These are phyloP conservation scores for Spialia ferax DNA, from an alignment of 2,888 invertebrate species.

Conservation along the genomic window DNA sequence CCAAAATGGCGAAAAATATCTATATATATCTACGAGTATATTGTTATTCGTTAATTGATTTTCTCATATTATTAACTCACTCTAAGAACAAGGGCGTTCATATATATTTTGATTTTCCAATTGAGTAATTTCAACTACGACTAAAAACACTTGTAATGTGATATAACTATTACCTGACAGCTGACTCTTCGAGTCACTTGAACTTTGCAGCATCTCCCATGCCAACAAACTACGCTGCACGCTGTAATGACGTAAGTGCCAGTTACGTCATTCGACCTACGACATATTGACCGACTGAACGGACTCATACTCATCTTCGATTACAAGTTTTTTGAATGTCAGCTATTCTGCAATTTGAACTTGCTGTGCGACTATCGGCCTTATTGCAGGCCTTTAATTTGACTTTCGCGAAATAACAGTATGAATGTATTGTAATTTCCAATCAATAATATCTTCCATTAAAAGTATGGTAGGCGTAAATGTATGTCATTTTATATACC, in stretches of 20 bases:
- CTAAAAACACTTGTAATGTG: neutral
- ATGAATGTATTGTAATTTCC: neutral
- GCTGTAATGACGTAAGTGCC: slow-evolving; percentile 27
- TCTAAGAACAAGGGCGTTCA: no score
- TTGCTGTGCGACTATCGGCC: neutral
- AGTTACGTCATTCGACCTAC: slow-evolving; percentile 55
- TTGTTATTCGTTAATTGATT: no score
- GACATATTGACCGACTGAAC: slow-evolving; percentile 50
- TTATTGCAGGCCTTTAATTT: neutral
- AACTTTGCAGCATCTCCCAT: slow-evolving; percentile 10
- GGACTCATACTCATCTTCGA: slow-evolving; percentile 41
- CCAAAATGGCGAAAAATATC: no score
- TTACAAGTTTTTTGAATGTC: slow-evolving; percentile 34
- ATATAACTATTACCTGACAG: neutral
- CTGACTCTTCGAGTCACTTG: slow-evolving; percentile 14
- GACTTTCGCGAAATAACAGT: neutral
- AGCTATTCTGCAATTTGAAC: slow-evolving; percentile 15
- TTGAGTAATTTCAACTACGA: neutral
- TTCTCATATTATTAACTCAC: no score
- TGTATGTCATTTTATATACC: neutral
- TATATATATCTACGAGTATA: no score
- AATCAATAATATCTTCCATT: slow-evolving; percentile 1
- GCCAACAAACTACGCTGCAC: neutral
- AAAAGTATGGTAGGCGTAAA: neutral
- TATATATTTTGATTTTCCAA: neutral